These are phyloP conservation scores for Dasypus novemcinctus DNA, from an alignment of 2,113 vertebrate genomes.

Conservation along the genomic window DNA sequence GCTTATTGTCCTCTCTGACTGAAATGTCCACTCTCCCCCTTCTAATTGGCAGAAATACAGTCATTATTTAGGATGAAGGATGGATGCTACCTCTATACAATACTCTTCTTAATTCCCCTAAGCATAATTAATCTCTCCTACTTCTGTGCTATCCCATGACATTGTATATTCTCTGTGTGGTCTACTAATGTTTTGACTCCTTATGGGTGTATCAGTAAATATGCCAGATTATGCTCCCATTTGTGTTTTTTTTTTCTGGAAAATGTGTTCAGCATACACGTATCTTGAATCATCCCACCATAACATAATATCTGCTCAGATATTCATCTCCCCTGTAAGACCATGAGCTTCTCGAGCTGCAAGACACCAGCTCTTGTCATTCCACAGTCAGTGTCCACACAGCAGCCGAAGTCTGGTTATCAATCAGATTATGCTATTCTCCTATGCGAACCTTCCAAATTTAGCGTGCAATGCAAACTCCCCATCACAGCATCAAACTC, in stretches of 20 bases:
- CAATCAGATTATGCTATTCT: background rate
- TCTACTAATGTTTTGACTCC: background rate
- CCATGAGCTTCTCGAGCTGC: background rate
- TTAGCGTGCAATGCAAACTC: background rate
- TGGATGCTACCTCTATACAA: background rate
- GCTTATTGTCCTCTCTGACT: background rate
- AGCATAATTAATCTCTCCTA: background rate
- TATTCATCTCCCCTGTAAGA: background rate
- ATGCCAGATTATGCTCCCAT: background rate
- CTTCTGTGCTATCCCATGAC: background rate
- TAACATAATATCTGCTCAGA: background rate
- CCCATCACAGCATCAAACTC: background rate
- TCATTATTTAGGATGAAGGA: background rate
- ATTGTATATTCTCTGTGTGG: background rate
- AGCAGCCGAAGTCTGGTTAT: background rate
- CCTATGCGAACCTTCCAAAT: background rate
- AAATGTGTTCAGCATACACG: background rate
- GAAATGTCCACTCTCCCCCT: background rate
- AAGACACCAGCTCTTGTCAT: background rate
- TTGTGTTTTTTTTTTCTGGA: background rate
- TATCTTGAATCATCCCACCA: background rate
- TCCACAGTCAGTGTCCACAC: background rate
- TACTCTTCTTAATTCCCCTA: background rate
- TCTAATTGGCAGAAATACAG: background rate
- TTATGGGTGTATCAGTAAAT: background rate